Evolutionary conservation across 1,140 invertebrate genomes (phyloP), one percentile per base, ranked within the genome.

Genomic region (Caerostris darwini): DNA sequence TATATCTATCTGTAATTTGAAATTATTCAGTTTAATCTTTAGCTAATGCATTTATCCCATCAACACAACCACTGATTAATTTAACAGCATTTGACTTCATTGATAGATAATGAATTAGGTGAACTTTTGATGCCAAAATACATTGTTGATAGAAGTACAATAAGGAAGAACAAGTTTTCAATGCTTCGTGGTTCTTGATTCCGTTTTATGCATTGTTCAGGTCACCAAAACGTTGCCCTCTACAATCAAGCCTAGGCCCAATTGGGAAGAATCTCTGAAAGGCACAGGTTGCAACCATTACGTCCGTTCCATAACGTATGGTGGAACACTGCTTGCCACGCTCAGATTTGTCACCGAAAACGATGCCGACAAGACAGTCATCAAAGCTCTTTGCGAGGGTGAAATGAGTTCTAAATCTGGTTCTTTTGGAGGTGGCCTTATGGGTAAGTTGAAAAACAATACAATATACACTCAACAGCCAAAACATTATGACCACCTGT

Each of bases 231-330:
- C 92, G 5, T 3, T 94, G 0, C 59, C 92, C 6, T 3, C 83
- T 7, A 7, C n/a, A 12, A 56, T 85, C 61, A 81, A 77, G 64
- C 92, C 92, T 7, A 50, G 69, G 2, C 4, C 59, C 14, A 17
- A 94, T 19, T 94, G 92, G 92, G 17, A 83, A n/a, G 17, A n/a
- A 17, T 1, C 12, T 0, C 1, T 85, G 8, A 81, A 81, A 54
- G 64, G 34, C 17, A 19, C 10, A 3, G 58, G 12, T 7, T 12
- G 5, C n/a, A 94, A 87, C 8, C 93, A 94, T 34, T 94, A 90
- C 3, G 19, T 87, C 54, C 86, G 93, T 12, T 82, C 69, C 61
- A 94, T 94, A 10, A 61, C 7, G 10, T 94, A 94, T 12, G 93
- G 93, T 0, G 93, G 93, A 1, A 87, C 90, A 4, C 59, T 94